Base-by-base conservation (phyloP, 2,113 vertebrate genomes). In the Osmerus mordax region DNA sequence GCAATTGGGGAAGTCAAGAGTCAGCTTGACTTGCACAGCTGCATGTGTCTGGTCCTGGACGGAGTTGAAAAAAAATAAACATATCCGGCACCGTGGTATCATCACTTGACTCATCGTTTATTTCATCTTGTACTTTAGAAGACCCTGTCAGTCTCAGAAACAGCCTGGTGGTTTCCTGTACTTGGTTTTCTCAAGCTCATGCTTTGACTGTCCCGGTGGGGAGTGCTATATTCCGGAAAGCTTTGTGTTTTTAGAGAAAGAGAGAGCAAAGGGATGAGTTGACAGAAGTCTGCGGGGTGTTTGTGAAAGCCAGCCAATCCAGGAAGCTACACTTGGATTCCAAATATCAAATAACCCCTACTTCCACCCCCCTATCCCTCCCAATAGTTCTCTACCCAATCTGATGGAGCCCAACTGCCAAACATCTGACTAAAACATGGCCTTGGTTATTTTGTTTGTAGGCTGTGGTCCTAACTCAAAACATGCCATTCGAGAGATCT, bases 301-400 rank as follows among this genome's bases (percentile, higher is more conserved):
- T 82, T 84, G 74, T 75, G 78, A 81, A 78, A 72, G 56, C 52
- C 25, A 19, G 51, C 62, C 29, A 53, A 65, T 70, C 77, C 79
- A 78, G 78, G 79, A 87, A 84, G 73, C 29, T 52, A 41, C 58
- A 62, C 15, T 29, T 75, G 72, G 72, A 77, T 77, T 65, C 67
- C 71, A 36, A 36, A 70, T 75, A 74, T 81, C 70, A 41, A 58
- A 73, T 79, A 72, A 77, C 81, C 32, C 32, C 32, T 36, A 4
- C 32, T 6, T 36, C 32, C 69, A 41, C 69, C 64, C 53, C 47
- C 8, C 53, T 41, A 12, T 69, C 61, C 65, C 67, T 58, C 47
- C 61, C 12, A 23, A 52, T 79, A 76, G 78, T 73, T 32, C 74
- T 62, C 51, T 32, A 60, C 75, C 18, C 36, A 41, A 47, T 28